Percentiles rank a stretch among this genome's conserved stretches.
Conservation (phyloP, 2,888 invertebrate genomes). For the Calameuta pallipes region DNA sequence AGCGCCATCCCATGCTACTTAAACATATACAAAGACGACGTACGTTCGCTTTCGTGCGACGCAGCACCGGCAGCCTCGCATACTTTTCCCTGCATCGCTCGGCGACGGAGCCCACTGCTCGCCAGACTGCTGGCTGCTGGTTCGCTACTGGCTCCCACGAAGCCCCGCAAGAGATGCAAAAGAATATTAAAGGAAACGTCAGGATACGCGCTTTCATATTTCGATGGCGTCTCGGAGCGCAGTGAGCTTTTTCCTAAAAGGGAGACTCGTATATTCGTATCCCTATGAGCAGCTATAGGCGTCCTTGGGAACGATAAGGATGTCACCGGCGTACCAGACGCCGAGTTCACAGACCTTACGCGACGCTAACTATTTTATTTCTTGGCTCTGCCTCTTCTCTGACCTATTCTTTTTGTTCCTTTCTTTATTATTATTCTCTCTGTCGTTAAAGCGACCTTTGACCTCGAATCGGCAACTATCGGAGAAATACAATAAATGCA, state of each 20-base stretch:
- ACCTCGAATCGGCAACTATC: background rate
- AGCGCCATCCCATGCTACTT: background rate
- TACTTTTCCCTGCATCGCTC: too few relatives aligned
- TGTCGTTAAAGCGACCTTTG: background rate
- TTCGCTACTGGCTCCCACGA: background rate
- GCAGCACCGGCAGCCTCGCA: too few relatives aligned
- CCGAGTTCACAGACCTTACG: background rate
- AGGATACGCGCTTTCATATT: conserved; percentile 36
- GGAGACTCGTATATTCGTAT: conserved; percentile 9
- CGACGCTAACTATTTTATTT: background rate
- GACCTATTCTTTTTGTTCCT: background rate
- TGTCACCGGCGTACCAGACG: too few relatives aligned
- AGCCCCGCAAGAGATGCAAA: conserved; percentile 11
- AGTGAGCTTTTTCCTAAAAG: conserved; percentile 2
- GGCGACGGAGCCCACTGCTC: too few relatives aligned
- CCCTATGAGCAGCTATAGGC: background rate
- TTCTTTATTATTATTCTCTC: background rate
- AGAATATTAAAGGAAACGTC: conserved; percentile 41
- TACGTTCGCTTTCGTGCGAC: background rate
- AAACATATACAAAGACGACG: background rate
- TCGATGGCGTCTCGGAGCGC: conserved; percentile 23
- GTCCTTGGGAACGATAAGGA: too few relatives aligned
- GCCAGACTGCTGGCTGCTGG: too few relatives aligned
- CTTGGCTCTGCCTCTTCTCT: background rate
- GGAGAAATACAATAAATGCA: too few relatives aligned